These are phyloP conservation scores for Sebastes matsubarae DNA, from an alignment of 2,797 vertebrate genomes.

Conservation along the genomic window DNA sequence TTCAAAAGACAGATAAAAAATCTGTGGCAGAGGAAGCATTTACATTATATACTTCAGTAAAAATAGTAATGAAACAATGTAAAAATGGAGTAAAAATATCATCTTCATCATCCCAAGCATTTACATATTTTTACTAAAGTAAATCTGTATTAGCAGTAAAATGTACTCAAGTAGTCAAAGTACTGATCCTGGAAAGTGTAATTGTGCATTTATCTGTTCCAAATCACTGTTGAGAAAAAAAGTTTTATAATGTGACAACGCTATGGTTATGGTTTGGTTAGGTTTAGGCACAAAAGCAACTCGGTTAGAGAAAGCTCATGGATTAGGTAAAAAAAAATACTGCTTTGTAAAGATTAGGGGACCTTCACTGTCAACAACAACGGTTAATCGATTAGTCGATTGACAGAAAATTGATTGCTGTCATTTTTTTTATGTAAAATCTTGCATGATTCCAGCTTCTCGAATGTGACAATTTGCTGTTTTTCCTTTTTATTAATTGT, in stretches of 20 bases:
- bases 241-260: background rate
- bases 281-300: too few relatives aligned
- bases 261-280: background rate
- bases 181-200: background rate
- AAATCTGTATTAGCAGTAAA: background rate
- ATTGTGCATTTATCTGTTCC: background rate
- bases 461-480: background rate
- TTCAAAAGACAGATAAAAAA: background rate
- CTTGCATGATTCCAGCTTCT: background rate
- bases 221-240: background rate
- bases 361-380: too few relatives aligned
- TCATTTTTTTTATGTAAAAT: background rate
- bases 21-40: background rate
- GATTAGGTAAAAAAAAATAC: background rate
- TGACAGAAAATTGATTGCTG: background rate
- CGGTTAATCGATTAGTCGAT: background rate
- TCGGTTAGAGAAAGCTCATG: background rate
- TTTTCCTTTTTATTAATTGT: background rate
- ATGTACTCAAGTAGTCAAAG: background rate
- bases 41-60: background rate
- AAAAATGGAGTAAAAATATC: background rate
- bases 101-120: background rate
- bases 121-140: background rate
- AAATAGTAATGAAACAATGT: background rate
- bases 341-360: too few relatives aligned